Evolutionary conservation across 2,888 invertebrate genomes (phyloP).

Genomic region (Fragum fragum): DNA sequence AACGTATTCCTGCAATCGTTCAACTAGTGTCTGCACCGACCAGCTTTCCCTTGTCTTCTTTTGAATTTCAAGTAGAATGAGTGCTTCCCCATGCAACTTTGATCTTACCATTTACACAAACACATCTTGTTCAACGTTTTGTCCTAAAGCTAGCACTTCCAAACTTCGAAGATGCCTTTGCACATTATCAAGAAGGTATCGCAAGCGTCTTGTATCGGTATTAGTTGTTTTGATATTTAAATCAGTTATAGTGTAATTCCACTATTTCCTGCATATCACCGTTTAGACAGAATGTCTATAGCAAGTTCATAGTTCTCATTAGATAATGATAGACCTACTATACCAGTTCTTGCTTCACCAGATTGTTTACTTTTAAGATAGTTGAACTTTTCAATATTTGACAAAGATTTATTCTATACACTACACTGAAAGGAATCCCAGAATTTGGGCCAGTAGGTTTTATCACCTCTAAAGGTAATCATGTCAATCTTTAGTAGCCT

Average conservation of each 20-base stretch:
- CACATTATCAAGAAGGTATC: conserved; percentile 25
- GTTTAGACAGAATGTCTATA: conserved; percentile 29
- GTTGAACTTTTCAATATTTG: conserved; percentile 50
- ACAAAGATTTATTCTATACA: conserved; percentile 37
- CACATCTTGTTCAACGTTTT: conserved; percentile 39
- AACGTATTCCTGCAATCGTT: conserved; percentile 31
- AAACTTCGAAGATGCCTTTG: conserved; percentile 45
- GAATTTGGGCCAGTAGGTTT: conserved; percentile 17
- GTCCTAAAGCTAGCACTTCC: conserved; percentile 26
- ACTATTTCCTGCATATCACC: conserved; percentile 49
- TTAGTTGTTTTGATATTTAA: conserved; percentile 36
- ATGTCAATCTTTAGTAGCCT: conserved; percentile 23
- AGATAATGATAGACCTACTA: conserved; percentile 41
- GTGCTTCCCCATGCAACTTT: conserved; percentile 30
- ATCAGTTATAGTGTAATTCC: conserved; percentile 44
- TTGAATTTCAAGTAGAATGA: conserved; percentile 37
- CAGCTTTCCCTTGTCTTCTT: conserved; percentile 16
- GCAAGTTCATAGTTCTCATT: conserved; percentile 53
- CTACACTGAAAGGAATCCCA: conserved; percentile 47
- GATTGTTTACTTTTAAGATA: conserved; percentile 43
- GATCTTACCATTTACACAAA: conserved; percentile 38
- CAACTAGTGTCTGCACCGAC: conserved; percentile 21
- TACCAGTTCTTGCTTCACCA: conserved; percentile 38
- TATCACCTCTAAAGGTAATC: conserved; percentile 28
- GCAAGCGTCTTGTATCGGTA: conserved; percentile 2